phyloP scores from a whole-genome alignment of 2,797 vertebrate species.

The Anguilla pacifica region DNA sequence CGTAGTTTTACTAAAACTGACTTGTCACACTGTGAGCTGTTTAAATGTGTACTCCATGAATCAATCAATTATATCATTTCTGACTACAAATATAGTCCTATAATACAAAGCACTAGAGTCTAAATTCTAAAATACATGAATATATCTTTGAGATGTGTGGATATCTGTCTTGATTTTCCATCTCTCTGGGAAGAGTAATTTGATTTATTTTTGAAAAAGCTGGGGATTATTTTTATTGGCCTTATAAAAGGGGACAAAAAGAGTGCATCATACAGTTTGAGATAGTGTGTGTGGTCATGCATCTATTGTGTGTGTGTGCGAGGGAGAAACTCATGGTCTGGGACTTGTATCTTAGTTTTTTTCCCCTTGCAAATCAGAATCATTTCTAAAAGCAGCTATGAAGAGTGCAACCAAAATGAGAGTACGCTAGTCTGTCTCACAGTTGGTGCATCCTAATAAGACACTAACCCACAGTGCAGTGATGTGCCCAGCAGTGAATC shows the following conservation, averaged over 20 bases:
- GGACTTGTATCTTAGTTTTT: neutral
- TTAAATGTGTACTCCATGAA: constrained; percentile 30
- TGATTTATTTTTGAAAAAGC: constrained; percentile 23
- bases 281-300: neutral
- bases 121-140: constrained; percentile 29
- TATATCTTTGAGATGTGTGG: constrained; percentile 27
- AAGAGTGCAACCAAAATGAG: neutral
- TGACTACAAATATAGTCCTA: constrained; percentile 20
- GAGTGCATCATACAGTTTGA: constrained; percentile 1
- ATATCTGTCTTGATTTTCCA: constrained; percentile 22
- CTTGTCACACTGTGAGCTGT: neutral
- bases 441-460: neutral
- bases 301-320: neutral
- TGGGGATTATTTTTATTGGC: constrained; percentile 17
- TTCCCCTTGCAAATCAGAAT: neutral
- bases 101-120: neutral
- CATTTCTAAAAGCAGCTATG: neutral
- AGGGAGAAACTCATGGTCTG: neutral
- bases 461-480: neutral
- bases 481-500: neutral
- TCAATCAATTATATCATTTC: constrained; percentile 32
- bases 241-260: constrained; percentile 27
- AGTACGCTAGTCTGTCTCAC: neutral
- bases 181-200: constrained; percentile 31
- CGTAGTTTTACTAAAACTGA: constrained; percentile 37